Base-by-base conservation (phyloP, 1,140 invertebrate species). In the Druon quercuslanigerum region DNA sequence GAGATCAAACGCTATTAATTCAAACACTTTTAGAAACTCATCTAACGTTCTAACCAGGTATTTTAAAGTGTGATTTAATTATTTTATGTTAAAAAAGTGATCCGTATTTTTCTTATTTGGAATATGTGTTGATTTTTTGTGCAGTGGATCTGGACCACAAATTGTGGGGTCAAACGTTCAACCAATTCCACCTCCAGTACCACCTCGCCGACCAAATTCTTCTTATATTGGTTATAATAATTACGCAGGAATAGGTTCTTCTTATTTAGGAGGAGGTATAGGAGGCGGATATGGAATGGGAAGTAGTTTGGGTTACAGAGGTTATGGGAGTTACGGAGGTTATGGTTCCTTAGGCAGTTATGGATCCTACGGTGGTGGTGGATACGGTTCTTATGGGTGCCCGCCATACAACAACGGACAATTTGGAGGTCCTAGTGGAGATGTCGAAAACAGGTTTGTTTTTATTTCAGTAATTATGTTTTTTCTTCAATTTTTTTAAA, bases 371-470 rank as follows among this genome's bases (percentile, higher is more conserved):
- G 79, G 82, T 82, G 79, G 82, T 60, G 74, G 72, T 50, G 81
- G 87, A 25, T 84, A 85, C 81, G 84, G 86, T n/a, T 74, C 82
- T 56, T 87, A 85, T 79, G 84, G 86, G 16, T 83, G 78, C 19
- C 88, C 85, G 77, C 85, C 87, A n/a, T 84, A 87, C 51, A 86
- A 88, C 51, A 89, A 90, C 72, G 90, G 90, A 73, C 83, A 82
- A 40, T 89, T 85, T 80, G 87, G 87, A 17, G 89, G 90, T 25
- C 90, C 91, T 76, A 92, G 92, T 79, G 93, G 93, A 76, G 93
- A 94, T 90, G 92, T 93, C 72, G 94, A 94, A 89, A 93, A 92
- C 82, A 93, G 93, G 93, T 93, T 87, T 60, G 25, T 71, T 56
- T 72, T 19, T 12, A 9, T 40, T 16, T 16, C 0, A 17, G 72